A percentile compares a stretch with the other conserved stretches of the same genome.
Conservation (phyloP, 2,113 vertebrate species). For the Xiphophorus couchianus region DNA sequence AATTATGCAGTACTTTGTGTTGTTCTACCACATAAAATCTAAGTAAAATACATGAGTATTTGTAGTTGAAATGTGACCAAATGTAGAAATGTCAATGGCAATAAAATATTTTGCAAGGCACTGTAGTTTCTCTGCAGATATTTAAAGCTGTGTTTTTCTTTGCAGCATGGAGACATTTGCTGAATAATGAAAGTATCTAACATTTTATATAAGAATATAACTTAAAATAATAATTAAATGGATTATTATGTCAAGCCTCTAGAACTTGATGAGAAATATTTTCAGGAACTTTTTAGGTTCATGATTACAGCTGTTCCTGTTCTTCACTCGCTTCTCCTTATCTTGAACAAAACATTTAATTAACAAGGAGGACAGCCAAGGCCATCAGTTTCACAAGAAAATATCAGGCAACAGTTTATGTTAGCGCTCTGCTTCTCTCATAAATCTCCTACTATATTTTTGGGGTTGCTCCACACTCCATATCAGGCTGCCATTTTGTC, state of each 20-base stretch:
- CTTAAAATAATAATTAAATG: neutral
- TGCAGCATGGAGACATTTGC: neutral
- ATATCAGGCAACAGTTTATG: neutral
- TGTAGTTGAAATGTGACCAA: neutral
- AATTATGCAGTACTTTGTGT: neutral
- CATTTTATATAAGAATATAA: too few species aligned
- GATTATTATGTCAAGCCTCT: neutral
- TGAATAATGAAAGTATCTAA: too few species aligned
- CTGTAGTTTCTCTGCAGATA: neutral
- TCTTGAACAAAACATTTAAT: neutral
- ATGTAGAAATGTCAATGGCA: too few species aligned
- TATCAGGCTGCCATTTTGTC: conserved; percentile 11
- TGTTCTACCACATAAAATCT: neutral
- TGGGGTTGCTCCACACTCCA: neutral
- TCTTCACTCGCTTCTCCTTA: neutral
- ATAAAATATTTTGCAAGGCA: too few species aligned
- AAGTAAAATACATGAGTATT: neutral
- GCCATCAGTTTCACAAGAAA: conserved; percentile 1
- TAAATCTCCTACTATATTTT: conserved; percentile 2
- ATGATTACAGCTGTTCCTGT: neutral
- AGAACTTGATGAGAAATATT: neutral
- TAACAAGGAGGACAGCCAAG: conserved; percentile 6
- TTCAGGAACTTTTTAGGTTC: neutral
- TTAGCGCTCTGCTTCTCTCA: neutral
- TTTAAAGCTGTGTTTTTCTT: neutral